phyloP scores from a whole-genome alignment of 2,797 vertebrate species.

The Eospalax fontanierii region DNA sequence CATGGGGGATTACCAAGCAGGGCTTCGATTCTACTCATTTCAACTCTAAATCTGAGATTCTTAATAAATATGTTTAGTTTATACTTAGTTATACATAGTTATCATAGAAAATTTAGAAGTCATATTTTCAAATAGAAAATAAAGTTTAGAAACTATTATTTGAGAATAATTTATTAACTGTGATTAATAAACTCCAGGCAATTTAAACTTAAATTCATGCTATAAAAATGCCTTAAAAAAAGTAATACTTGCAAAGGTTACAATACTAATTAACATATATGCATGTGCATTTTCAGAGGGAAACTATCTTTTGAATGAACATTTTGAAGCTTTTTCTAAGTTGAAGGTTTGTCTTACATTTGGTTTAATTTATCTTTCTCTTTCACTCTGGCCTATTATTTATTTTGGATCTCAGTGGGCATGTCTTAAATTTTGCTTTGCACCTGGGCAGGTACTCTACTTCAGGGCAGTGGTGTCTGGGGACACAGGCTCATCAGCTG shows the following conservation, averaged over 20 bases:
- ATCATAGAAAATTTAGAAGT: not conserved
- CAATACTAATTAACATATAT: not conserved
- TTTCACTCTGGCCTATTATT: not conserved
- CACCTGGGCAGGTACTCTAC: not conserved
- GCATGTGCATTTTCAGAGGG: not conserved
- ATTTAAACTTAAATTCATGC: conserved; percentile 24
- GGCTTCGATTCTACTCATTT: not conserved
- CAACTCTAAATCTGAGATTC: not conserved
- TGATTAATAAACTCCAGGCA: not conserved
- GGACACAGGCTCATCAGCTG: not conserved
- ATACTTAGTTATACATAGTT: no score
- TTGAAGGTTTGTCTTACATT: conserved; percentile 31
- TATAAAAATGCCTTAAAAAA: not conserved
- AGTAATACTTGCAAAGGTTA: not conserved
- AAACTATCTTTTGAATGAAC: conserved; percentile 17
- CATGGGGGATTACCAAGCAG: not conserved
- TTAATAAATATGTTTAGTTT: not conserved
- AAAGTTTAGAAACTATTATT: not conserved
- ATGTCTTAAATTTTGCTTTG: conserved; percentile 34
- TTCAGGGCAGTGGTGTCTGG: not conserved
- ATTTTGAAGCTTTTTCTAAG: conserved; percentile 42
- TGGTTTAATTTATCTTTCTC: not conserved
- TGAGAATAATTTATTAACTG: conserved; percentile 2
- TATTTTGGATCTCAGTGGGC: not conserved
- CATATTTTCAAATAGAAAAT: conserved; percentile 26